A percentile compares a stretch with the other conserved stretches of the same genome.
These are phyloP conservation scores for Lerista edwardsae DNA, from an alignment of 2,797 vertebrate species.

Conservation along the genomic window DNA sequence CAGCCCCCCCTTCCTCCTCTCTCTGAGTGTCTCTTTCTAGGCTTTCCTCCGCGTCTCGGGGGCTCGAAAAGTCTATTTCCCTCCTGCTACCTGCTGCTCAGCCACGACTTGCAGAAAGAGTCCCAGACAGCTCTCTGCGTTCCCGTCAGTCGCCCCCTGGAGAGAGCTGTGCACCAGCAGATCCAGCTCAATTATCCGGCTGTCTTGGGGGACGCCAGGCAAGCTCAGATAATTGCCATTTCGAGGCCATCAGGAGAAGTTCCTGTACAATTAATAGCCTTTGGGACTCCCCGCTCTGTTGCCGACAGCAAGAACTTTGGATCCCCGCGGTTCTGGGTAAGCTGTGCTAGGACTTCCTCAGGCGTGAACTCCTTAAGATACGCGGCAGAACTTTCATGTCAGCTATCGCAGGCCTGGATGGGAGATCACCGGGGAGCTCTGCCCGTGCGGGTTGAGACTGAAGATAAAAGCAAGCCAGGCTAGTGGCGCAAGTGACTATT, in stretches of 20 bases:
- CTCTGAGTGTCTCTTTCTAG: neutral
- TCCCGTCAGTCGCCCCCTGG: neutral
- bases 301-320: neutral
- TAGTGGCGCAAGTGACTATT: no score
- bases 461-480: no score
- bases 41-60: neutral
- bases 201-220: neutral
- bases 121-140: neutral
- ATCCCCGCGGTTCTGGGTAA: neutral
- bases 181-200: neutral
- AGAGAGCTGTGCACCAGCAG: neutral
- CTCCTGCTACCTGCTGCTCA: neutral
- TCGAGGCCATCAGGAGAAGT: no score
- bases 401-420: no score
- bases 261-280: accelerated
- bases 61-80: neutral
- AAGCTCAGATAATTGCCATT: neutral
- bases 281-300: neutral
- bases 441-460: no score
- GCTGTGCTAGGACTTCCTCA: neutral
- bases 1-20: neutral
- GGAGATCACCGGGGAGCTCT: no score
- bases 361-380: neutral
- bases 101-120: neutral
- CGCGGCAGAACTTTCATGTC: neutral